Evolutionary conservation across 37 sponge, comb jelly and placozoan species (phyloP).

Genomic region (Diacarnus erythraeanus): DNA sequence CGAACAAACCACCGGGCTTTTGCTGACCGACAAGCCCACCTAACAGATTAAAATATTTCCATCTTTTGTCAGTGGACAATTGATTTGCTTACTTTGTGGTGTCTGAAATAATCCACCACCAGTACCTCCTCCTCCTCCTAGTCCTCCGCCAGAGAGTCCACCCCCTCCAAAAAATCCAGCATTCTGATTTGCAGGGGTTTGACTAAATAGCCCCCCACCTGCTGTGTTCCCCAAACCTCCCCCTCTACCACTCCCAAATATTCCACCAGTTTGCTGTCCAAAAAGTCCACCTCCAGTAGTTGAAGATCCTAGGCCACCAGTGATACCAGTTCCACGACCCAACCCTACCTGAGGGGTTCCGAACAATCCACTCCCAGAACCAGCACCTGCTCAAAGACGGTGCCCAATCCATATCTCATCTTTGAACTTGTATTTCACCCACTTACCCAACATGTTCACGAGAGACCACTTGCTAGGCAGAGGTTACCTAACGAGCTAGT

Average conservation of each 20-base stretch:
- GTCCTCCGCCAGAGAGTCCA: conserved; percentile 6
- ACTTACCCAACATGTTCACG: too few species aligned
- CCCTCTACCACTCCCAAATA: conserved; percentile 20
- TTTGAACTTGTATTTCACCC: too few species aligned
- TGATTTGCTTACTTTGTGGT: conserved; percentile 17
- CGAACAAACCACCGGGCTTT: conserved; percentile 30
- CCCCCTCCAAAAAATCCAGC: conserved; percentile 39
- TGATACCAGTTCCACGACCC: neutral
- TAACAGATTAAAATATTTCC: neutral
- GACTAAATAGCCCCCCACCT: conserved; percentile 43
- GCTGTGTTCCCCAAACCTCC: conserved; percentile 11
- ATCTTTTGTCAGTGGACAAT: neutral
- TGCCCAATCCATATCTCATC: neutral
- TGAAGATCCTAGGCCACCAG: conserved; percentile 17
- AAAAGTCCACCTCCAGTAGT: conserved; percentile 18
- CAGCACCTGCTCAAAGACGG: neutral
- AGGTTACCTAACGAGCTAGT: too few species aligned
- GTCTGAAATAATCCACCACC: conserved; percentile 34
- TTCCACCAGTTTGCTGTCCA: conserved; percentile 12
- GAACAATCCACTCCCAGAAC: conserved; percentile 3
- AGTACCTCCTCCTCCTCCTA: neutral
- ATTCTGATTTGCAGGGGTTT: conserved; percentile 26
- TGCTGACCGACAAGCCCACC: conserved; percentile 34
- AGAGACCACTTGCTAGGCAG: neutral
- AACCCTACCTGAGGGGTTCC: conserved; percentile 4